phyloP scores from a whole-genome alignment of 2,113 vertebrate genomes.

The Grantiella picta region DNA sequence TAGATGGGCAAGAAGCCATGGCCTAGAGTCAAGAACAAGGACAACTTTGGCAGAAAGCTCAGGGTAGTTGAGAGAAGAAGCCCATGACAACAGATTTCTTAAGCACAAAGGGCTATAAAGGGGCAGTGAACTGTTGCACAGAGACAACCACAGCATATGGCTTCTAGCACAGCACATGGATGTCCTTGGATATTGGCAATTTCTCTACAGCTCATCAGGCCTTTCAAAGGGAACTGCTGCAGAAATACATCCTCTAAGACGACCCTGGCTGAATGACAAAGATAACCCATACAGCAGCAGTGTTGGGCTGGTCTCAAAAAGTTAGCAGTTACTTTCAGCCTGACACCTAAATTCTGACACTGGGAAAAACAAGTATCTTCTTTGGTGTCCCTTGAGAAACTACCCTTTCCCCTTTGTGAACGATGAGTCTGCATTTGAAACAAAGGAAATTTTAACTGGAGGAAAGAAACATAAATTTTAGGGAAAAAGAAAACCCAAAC shows the following conservation, averaged over 20 bases:
- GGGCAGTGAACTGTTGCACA: background rate
- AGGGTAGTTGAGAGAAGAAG: background rate
- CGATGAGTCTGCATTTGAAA: background rate
- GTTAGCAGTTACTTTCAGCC: background rate
- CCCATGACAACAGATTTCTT: background rate
- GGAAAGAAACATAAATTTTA: background rate
- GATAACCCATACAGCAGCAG: background rate
- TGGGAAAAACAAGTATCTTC: background rate
- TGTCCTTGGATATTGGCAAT: background rate
- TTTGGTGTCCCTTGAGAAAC: background rate
- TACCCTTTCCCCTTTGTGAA: background rate
- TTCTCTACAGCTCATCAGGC: background rate
- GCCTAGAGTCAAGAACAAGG: background rate
- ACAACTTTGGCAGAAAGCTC: background rate
- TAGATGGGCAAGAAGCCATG: slow-evolving; percentile 5
- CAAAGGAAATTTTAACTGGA: background rate
- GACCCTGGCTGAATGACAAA: background rate
- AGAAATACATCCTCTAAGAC: background rate
- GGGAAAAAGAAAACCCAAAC: background rate
- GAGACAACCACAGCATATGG: slow-evolving; percentile 16
- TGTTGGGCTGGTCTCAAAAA: background rate
- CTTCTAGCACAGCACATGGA: background rate
- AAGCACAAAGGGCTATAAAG: background rate
- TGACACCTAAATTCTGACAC: background rate
- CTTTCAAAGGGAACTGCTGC: background rate